Base-by-base conservation (phyloP, 1,140 invertebrate species). In the Cardiocondyla obscurior region DNA sequence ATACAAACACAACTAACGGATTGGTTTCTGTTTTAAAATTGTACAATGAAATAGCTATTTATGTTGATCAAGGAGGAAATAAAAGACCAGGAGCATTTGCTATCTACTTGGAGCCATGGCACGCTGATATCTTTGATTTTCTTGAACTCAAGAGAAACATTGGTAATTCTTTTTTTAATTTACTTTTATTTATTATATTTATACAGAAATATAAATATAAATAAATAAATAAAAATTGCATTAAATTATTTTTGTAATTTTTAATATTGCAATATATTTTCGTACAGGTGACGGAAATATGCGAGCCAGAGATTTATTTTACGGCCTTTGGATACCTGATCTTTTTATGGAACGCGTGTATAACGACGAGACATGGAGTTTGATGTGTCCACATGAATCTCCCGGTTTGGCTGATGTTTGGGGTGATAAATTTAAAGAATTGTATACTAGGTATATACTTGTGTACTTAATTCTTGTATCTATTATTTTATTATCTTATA, bases 61-160 rank as follows among this genome's bases (percentile, higher is more conserved):
- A 99, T 95, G 99, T 99, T 0, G 98, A 99, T 94, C 99, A 99
- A 95, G 99, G 99, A 39, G 99, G 99, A 30, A 99, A 99, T 90
- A 99, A 99, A 94, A 94, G 99, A 85, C 98, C 99, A n/a, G 99
- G 99, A 42, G 98, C 99, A n/a, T 99, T 99, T 95, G 98, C 99
- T 16, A 97, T 99, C 81, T 99, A 99, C 91, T 91, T 99, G 25
- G 99, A 99, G 93, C 99, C 99, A 2, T 99, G 99, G 99, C 99
- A 99, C 94, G 96, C 98, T 0, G 99, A 99, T 94, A 95, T 99
- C 64, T 99, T 99, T 93, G 98, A 99, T 77, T 99, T 99, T 94
- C 93, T 99, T 55, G 97, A 99, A 91, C 94, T 99, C 42, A 98
- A 97, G 86, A 99, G 99, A 90, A 99, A 99, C 93, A 98, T 97